phyloP scores from a whole-genome alignment of 2,797 vertebrate genomes.

The Streptopelia turtur region DNA sequence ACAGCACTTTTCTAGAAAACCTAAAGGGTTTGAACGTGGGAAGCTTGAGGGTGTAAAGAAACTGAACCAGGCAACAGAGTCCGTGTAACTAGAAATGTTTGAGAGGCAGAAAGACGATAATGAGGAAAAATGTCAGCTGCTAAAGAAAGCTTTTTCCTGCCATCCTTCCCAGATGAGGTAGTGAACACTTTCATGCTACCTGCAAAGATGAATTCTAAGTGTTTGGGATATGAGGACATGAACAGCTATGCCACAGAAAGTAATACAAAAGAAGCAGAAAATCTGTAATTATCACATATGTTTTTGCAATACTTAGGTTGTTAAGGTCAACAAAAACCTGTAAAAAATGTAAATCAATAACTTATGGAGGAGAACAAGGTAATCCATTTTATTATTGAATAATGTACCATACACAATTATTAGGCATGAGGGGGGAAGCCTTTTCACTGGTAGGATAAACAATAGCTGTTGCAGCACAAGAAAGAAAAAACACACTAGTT shows the following conservation, averaged over 20 bases:
- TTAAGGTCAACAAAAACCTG: not conserved
- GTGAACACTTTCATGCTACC: not conserved
- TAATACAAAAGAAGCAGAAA: not conserved
- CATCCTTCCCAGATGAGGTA: not conserved
- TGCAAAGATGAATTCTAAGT: conserved; percentile 7
- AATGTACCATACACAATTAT: not conserved
- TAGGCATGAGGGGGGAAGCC: not conserved
- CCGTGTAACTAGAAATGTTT: not conserved
- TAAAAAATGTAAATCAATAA: not conserved
- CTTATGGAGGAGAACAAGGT: not conserved
- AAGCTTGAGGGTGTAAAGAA: not conserved
- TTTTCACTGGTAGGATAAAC: not conserved
- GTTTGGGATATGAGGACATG: not conserved
- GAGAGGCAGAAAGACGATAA: conserved; percentile 44
- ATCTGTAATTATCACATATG: not conserved
- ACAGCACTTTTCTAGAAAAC: not conserved
- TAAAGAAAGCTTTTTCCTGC: not conserved
- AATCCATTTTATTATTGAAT: not conserved
- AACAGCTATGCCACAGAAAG: not conserved
- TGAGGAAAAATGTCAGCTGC: conserved; percentile 52
- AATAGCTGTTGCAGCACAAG: not conserved
- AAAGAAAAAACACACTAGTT: not conserved
- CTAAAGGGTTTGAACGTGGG: not conserved
- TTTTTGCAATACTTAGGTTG: not conserved
- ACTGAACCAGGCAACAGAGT: not conserved